phyloP scores from a whole-genome alignment of 2,113 vertebrate species.

The Cyphomyrus plagiostoma region DNA sequence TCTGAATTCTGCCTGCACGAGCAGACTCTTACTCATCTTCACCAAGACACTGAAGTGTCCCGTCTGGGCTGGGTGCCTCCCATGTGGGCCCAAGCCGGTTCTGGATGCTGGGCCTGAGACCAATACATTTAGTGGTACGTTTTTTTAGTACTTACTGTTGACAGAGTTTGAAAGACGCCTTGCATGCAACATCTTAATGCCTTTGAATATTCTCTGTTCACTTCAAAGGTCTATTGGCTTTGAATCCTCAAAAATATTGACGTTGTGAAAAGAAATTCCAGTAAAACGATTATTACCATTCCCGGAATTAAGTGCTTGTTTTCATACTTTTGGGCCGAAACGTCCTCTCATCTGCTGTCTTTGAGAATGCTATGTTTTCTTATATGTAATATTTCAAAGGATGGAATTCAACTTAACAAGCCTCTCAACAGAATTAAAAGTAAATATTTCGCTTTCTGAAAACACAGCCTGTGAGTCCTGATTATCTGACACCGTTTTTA shows the following conservation, averaged over 20 bases:
- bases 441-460: constrained; percentile 10
- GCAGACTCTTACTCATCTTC: constrained; percentile 16
- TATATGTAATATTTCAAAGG: constrained; percentile 12
- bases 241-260: not conserved
- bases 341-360: not conserved
- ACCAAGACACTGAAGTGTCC: not conserved
- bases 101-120: not conserved
- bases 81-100: not conserved
- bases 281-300: constrained; percentile 5
- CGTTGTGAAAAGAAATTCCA: constrained; percentile 4
- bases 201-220: constrained; percentile 7
- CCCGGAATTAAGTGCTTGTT: not conserved
- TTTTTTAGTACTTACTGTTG: not conserved
- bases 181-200: constrained; percentile 3
- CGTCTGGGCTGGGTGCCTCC: not conserved
- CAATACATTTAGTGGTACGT: not conserved
- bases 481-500: not conserved
- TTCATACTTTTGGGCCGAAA: not conserved
- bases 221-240: constrained; percentile 9
- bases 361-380: constrained; percentile 13
- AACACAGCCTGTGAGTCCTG: not conserved
- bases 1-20: not conserved
- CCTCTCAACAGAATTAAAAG: constrained; percentile 6
- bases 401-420: not conserved
- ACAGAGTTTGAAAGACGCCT: not conserved